These are phyloP conservation scores for Microcebus tavaratra DNA, from an alignment of 2,113 vertebrate genomes.

Conservation along the genomic window DNA sequence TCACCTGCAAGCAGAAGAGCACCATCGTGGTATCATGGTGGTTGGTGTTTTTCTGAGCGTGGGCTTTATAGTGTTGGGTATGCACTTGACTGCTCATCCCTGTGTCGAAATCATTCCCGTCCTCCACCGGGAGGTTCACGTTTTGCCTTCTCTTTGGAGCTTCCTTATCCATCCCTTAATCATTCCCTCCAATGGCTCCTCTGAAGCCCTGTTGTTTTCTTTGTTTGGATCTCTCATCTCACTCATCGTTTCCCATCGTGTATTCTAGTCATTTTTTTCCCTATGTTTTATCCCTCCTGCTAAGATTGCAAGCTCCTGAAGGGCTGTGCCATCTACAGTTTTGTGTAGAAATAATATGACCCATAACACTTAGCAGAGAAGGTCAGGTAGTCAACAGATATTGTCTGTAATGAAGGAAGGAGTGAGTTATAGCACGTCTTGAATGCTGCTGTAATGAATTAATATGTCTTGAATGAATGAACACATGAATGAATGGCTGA, in stretches of 20 bases:
- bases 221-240: neutral
- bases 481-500: conserved; percentile 7
- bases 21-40: rapidly evolving
- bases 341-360: neutral
- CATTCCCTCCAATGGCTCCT: neutral
- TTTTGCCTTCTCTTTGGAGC: neutral
- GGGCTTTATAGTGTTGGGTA: neutral
- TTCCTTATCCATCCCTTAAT: neutral
- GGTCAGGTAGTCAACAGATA: neutral
- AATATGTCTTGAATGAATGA: neutral
- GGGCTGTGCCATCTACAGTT: neutral
- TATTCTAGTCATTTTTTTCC: neutral
- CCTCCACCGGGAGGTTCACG: neutral
- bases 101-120: neutral
- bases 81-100: neutral
- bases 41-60: neutral
- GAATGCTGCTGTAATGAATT: neutral
- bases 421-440: neutral
- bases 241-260: neutral
- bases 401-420: neutral
- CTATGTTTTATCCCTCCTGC: neutral
- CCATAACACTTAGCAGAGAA: neutral
- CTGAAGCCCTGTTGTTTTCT: neutral
- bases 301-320: neutral
- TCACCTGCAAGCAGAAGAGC: neutral